Evolutionary conservation across 1,140 invertebrate genomes (phyloP).

Genomic region (Nylanderia fulva): DNA sequence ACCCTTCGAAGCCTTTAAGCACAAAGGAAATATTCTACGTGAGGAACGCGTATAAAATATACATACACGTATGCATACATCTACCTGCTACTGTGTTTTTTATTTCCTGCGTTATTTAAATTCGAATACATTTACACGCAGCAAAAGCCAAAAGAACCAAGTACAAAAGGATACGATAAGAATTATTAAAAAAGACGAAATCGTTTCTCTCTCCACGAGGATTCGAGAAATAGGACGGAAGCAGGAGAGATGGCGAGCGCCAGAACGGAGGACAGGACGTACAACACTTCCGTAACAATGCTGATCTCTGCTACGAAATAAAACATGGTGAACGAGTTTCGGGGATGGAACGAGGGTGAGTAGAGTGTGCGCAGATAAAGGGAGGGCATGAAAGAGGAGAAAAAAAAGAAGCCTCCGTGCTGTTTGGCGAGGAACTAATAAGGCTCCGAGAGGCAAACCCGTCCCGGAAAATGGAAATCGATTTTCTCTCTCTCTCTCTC

Average conservation of each 20-base stretch:
- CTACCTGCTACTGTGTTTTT: background rate
- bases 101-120: background rate
- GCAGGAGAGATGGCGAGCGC: background rate
- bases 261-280: constrained; percentile 60
- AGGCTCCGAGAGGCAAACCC: constrained; percentile 68
- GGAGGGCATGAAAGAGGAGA: background rate
- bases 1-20: constrained; percentile 9
- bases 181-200: constrained; percentile 48
- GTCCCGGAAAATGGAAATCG: constrained; percentile 66
- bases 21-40: constrained; percentile 5
- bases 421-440: constrained; percentile 78
- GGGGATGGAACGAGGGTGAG: background rate
- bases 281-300: constrained; percentile 80
- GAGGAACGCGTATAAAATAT: background rate
- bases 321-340: constrained; percentile 67
- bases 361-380: constrained; percentile 37
- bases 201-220: background rate
- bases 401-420: constrained; percentile 53
- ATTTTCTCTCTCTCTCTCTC: constrained; percentile 47
- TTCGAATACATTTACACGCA: background rate
- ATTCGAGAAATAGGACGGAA: constrained; percentile 1
- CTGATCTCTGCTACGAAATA: constrained; percentile 78
- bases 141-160: background rate
- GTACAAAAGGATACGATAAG: background rate
- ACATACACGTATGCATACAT: background rate